Evolutionary conservation across 2,797 vertebrate species (phyloP).

Genomic region (Tenualosa thibaudeaui): DNA sequence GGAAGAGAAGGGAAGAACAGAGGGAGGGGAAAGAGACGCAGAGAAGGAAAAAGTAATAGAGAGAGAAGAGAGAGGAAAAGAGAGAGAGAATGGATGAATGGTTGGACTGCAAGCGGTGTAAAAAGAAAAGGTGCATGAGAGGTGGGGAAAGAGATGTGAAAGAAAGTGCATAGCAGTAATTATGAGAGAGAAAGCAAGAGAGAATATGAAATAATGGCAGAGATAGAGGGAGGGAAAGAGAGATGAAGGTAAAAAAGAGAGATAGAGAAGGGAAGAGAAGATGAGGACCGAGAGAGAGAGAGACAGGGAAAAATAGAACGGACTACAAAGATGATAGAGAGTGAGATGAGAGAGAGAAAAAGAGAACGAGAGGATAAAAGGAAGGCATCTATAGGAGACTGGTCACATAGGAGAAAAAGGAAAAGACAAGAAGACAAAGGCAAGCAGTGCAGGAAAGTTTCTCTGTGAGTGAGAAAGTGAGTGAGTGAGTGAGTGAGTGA

Average conservation of each 20-base stretch:
- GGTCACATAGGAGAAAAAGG: neutral
- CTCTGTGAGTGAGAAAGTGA: constrained; percentile 42
- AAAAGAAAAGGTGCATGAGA: no score
- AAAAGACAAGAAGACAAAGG: neutral
- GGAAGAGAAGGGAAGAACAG: neutral
- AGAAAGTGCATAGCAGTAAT: no score
- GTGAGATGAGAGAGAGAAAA: neutral
- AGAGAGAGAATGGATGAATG: neutral
- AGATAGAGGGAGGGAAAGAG: no score
- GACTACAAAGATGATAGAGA: neutral
- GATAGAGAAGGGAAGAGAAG: neutral
- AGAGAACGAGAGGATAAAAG: neutral
- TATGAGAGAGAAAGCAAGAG: no score
- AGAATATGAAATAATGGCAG: no score
- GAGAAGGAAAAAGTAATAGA: neutral
- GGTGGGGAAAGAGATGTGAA: no score
- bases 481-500: constrained; percentile 42
- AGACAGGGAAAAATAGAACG: neutral
- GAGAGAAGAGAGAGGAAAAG: constrained; percentile 11
- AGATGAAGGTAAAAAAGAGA: neutral
- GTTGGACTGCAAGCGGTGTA: no score
- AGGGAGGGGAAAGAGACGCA: neutral
- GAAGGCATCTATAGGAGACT: neutral
- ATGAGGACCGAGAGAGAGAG: neutral
- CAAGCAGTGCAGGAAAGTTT: constrained; percentile 27